These are phyloP conservation scores for Odontamblyopus lacepedii DNA, from an alignment of 2,797 vertebrate genomes.

Conservation along the genomic window DNA sequence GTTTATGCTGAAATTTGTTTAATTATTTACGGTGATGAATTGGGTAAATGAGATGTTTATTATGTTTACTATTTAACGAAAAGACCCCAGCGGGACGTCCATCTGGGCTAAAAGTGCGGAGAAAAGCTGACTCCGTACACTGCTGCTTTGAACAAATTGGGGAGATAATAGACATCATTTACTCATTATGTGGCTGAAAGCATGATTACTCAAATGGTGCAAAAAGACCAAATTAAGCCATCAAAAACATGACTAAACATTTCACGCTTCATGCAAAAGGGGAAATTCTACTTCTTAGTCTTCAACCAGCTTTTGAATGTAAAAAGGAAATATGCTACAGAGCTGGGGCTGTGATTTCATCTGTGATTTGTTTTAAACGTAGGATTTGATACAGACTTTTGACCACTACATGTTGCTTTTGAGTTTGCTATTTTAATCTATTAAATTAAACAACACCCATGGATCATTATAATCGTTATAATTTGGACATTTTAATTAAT, in stretches of 20 bases:
- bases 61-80: slow-evolving; percentile 18
- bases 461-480: too few species aligned
- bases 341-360: not conserved
- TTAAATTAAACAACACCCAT: too few species aligned
- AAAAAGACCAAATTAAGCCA: not conserved
- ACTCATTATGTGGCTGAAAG: slow-evolving; percentile 18
- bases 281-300: not conserved
- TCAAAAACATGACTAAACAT: not conserved
- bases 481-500: too few species aligned
- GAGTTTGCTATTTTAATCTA: too few species aligned
- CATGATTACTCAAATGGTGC: slow-evolving; percentile 1
- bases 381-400: too few species aligned
- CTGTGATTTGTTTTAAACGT: too few species aligned
- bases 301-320: not conserved
- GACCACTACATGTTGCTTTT: too few species aligned
- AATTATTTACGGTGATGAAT: slow-evolving; percentile 1
- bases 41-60: slow-evolving; percentile 17
- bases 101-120: not conserved
- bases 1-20: not conserved
- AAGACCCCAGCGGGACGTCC: not conserved
- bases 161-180: slow-evolving; percentile 22
- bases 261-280: not conserved
- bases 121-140: not conserved
- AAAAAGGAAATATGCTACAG: not conserved
- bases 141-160: slow-evolving; percentile 8